Base-by-base conservation (phyloP, 2,797 vertebrate species). In the Tragelaphus eurycerus region DNA sequence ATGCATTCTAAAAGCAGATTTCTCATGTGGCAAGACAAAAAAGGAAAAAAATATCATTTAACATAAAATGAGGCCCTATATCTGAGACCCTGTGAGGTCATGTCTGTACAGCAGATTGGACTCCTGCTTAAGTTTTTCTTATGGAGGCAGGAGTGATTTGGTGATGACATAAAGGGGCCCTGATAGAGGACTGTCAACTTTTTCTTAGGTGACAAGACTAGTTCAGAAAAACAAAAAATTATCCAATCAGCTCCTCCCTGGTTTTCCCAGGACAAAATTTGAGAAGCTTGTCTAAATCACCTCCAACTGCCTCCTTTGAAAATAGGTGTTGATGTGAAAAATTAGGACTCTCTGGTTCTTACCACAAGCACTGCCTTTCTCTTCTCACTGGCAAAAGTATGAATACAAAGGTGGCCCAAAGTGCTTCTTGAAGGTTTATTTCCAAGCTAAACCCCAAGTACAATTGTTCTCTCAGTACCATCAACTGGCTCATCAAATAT, bases 11-110 rank as follows among this genome's bases (percentile, higher is more conserved):
- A 94, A 96, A 90, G 84, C 64, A 92, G 89, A 96, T 92, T 98
- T 93, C 89, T 97, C 87, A 38, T 83, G 74, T 95, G 97, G 94
- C 95, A 93, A 92, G 84, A 94, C 95, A 96, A 96, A 94, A 97
- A 94, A 89, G 95, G 6, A 38, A 81, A 93, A 60, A 86, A 84
- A 85, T 48, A 55, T 81, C 86, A 71, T 23, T 62, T 86, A 90
- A 78, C 89, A 21, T 54, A 81, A 92, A 93, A 85, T 34, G 85
- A 89, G 54, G 46, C 43, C 86, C 76, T 91, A 1, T 96, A 96
- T 97, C 98, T 88, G 89, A 78, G 89, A 46, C 67, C 14, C 81
- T 86, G 93, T 97, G 97, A 97, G 95, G 96, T 98, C 97, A 97
- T 88, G 97, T 98, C 98, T 98, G 90, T 62, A 27, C 14, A 34